Evolutionary conservation across 2,888 invertebrate genomes (phyloP).

Genomic region (Mamestra brassicae): DNA sequence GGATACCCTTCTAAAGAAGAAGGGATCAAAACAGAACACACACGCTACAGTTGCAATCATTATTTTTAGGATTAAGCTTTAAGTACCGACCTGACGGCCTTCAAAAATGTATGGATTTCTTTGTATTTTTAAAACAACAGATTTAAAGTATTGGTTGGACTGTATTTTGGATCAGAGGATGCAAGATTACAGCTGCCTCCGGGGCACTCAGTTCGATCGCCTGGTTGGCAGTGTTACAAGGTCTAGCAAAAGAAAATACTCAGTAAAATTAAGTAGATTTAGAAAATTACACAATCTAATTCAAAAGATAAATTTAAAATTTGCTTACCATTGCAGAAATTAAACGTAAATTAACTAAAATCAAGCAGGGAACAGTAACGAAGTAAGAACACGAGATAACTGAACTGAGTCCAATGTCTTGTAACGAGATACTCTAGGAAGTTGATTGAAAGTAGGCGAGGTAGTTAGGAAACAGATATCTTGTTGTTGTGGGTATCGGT

Average conservation of each 20-base stretch:
- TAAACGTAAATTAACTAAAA: neutral
- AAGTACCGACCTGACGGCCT: no score
- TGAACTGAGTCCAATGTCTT: constrained; percentile 22
- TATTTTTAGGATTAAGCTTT: no score
- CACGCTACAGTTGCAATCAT: no score
- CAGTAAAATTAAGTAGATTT: neutral
- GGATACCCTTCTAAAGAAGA: neutral
- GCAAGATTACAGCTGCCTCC: no score
- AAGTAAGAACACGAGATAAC: constrained; percentile 3
- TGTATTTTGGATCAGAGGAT: no score
- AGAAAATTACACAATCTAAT: neutral
- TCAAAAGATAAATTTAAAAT: neutral
- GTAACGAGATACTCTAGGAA: constrained; percentile 33
- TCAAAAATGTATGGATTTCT: no score
- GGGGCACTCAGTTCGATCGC: neutral
- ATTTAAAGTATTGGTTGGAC: no score
- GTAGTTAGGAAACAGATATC: neutral
- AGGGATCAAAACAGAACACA: neutral
- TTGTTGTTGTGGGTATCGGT: neutral
- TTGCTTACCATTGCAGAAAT: constrained; percentile 39
- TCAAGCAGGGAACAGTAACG: neutral
- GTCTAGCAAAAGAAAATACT: neutral
- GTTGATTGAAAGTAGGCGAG: constrained; percentile 21
- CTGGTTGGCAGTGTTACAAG: neutral
- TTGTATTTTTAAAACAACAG: no score